Percentiles rank a stretch among this genome's conserved stretches.
These are phyloP conservation scores for Helicolenus hilgendorfi DNA, from an alignment of 2,797 vertebrate species.

Conservation along the genomic window DNA sequence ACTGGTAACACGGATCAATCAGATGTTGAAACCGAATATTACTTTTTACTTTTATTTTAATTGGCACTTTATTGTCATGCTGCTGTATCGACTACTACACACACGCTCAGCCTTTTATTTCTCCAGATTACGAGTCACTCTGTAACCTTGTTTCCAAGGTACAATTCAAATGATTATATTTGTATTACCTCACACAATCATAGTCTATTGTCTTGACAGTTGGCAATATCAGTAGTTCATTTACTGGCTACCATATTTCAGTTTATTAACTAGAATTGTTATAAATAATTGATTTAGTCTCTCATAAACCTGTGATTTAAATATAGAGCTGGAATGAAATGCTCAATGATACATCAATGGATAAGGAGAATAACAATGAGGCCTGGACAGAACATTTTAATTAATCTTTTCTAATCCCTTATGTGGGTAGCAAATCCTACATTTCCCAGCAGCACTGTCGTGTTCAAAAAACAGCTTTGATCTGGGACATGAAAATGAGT, in stretches of 20 bases:
- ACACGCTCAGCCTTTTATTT: background rate
- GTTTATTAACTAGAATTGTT: slow-evolving; percentile 21
- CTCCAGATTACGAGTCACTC: background rate
- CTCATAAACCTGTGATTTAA: background rate
- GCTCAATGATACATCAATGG: slow-evolving; percentile 26
- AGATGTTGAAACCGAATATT: background rate
- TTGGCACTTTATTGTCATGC: background rate
- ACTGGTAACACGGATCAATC: no score
- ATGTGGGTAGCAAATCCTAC: slow-evolving; percentile 28
- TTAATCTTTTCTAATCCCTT: slow-evolving; percentile 37
- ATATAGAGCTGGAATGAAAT: slow-evolving; percentile 10
- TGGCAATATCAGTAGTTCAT: background rate
- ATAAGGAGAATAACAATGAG: slow-evolving; percentile 31
- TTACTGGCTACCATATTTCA: background rate
- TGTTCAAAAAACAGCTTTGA: slow-evolving; percentile 58
- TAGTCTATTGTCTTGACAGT: background rate
- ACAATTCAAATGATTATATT: background rate
- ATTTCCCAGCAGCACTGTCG: slow-evolving; percentile 32
- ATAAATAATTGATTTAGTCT: slow-evolving; percentile 37
- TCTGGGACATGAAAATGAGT: slow-evolving; percentile 20
- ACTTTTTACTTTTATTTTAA: background rate
- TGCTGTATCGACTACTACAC: background rate
- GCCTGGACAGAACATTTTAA: background rate
- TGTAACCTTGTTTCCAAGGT: background rate
- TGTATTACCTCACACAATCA: background rate